These are phyloP conservation scores for Teleogryllus oceanicus DNA, from an alignment of 2,888 invertebrate species.

Conservation along the genomic window DNA sequence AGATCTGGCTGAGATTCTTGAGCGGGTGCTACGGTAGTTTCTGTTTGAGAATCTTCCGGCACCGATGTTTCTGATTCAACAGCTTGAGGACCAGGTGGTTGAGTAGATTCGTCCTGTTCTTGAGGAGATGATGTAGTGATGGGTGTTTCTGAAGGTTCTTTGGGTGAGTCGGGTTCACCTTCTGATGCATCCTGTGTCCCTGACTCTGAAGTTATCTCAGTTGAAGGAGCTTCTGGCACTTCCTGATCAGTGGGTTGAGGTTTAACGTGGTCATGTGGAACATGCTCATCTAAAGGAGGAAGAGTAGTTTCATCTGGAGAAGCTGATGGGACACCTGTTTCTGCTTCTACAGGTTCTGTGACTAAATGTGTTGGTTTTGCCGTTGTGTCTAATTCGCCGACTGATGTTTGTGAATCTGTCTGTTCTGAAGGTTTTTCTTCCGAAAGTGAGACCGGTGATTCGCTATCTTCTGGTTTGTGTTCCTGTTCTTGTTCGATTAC, in stretches of 20 bases:
- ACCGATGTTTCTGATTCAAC: background rate
- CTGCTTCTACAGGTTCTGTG: background rate
- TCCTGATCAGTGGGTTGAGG: background rate
- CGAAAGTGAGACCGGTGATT: background rate
- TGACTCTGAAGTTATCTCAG: background rate
- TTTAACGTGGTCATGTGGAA: background rate
- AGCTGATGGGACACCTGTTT: background rate
- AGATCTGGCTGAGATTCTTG: background rate
- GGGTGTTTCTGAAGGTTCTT: too few species aligned
- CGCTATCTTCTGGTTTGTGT: background rate
- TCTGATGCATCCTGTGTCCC: too few species aligned
- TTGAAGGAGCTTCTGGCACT: background rate
- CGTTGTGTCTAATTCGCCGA: background rate
- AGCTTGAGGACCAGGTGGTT: background rate
- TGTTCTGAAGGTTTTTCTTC: background rate
- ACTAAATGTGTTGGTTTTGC: background rate
- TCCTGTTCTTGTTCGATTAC: background rate
- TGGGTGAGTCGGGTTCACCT: too few species aligned
- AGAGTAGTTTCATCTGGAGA: background rate
- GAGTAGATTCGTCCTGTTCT: background rate
- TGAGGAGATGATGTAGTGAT: too few species aligned
- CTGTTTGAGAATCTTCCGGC: background rate
- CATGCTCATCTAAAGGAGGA: background rate
- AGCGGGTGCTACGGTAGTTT: background rate
- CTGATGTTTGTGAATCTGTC: background rate